Base-by-base conservation (phyloP, 2,113 vertebrate genomes). In the Hypanus sabinus region DNA sequence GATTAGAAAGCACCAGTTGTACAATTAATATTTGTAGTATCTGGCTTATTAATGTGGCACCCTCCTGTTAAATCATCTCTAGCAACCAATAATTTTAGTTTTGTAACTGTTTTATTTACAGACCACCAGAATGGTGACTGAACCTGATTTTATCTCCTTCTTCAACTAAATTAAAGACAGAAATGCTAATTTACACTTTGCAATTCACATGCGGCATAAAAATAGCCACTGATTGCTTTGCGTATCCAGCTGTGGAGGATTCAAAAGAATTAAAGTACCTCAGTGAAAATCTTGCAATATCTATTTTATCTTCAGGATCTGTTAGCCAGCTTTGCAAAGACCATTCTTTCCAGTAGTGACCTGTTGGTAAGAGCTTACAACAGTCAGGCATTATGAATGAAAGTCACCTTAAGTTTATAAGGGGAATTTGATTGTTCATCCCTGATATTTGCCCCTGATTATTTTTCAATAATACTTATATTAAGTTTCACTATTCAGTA, bases 91-190 rank as follows among this genome's bases (percentile, higher is more conserved):
- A 88, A 14, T 62, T 90, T 33, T 90, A 65, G 33, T 90, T 88
- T 65, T 90, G n/a, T 90, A 60, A n/a, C 7, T 90, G 85, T 90
- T 68, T 90, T 90, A 90, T 65, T 68, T 90, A 85, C 24, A 68
- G 85, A 33, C 60, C 16, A 68, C 18, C 60, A 65, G 60, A 68
- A 68, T 65, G 30, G 60, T 5, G n/a, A 60, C 16, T 65, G 65
- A 30, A 65, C 6, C 30, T 36, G 16, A 90, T 90, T 90, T 60
- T 65, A n/a, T 65, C 33, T 20, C 33, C n/a, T n/a, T 90, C 16
- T 60, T 65, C 60, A 65, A 7, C 30, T 65, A 90, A n/a, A 65
- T 68, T 90, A 68, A 16, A 68, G 60, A 33, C 85, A 33, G 85
- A 68, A 90, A 90, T 90, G 60, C 85, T 73, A 73, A 73, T 73